These are phyloP conservation scores for Aldabrachelys gigantea DNA, from an alignment of 2,113 vertebrate genomes.

Conservation along the genomic window DNA sequence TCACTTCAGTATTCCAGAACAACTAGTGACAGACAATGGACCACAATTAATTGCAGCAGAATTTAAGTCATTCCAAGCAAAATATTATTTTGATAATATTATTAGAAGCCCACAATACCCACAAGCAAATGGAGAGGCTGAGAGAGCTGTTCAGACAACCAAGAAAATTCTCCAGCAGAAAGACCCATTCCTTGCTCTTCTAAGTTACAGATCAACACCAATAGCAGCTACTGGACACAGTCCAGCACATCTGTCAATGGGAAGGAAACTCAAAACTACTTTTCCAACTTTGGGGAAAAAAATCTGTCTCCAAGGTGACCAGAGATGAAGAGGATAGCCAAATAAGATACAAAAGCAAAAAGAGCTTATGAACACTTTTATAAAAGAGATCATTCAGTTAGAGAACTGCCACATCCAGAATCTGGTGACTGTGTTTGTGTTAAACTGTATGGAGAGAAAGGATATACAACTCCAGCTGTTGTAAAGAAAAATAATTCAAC, in stretches of 20 bases:
- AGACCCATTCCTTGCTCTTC: background rate
- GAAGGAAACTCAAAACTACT: background rate
- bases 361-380: background rate
- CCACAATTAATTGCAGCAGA: background rate
- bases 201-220: background rate
- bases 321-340: background rate
- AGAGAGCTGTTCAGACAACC: background rate
- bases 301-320: background rate
- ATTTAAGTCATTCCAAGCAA: background rate
- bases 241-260: background rate
- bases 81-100: background rate
- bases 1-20: background rate
- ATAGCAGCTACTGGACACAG: background rate
- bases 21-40: background rate
- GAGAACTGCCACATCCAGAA: background rate
- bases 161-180: background rate
- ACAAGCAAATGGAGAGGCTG: background rate
- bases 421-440: background rate
- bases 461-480: background rate
- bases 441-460: background rate
- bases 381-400: background rate
- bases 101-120: background rate
- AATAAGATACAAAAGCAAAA: background rate
- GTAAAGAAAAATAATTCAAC: background rate
- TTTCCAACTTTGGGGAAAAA: background rate